Evolutionary conservation across 2,797 vertebrate genomes (phyloP).

Genomic region (Parotocinclus haroldoi): DNA sequence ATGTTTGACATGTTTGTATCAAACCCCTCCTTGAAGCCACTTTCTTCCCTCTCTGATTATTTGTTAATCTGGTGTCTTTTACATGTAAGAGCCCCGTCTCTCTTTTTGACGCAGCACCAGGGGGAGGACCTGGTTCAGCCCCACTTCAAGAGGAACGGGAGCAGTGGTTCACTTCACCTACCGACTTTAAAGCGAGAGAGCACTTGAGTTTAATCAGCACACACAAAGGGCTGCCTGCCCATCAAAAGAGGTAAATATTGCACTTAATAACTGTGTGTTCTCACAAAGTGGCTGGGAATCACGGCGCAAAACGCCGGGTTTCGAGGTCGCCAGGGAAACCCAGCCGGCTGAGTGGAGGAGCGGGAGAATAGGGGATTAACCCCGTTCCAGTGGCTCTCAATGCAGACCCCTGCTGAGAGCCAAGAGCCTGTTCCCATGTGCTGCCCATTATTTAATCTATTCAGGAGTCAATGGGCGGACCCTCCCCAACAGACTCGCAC

Average conservation of each 20-base stretch:
- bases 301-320: slow-evolving; percentile 63
- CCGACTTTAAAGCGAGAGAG: slow-evolving; percentile 35
- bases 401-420: slow-evolving; percentile 49
- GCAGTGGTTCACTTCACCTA: slow-evolving; percentile 8
- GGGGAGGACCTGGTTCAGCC: not conserved
- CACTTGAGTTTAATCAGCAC: slow-evolving; percentile 50
- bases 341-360: slow-evolving; percentile 63
- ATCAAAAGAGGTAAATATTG: slow-evolving; percentile 72
- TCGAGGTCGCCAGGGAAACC: slow-evolving; percentile 63
- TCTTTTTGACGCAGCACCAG: not conserved
- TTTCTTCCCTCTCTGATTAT: not conserved
- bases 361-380: slow-evolving; percentile 76
- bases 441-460: slow-evolving; percentile 50
- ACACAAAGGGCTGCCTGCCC: slow-evolving; percentile 51
- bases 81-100: not conserved
- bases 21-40: not conserved
- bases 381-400: slow-evolving; percentile 71
- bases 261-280: slow-evolving; percentile 67
- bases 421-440: slow-evolving; percentile 61
- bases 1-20: not conserved
- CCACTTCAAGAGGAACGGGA: not conserved
- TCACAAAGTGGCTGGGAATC: slow-evolving; percentile 61
- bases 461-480: slow-evolving; percentile 46
- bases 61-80: slow-evolving; percentile 2
- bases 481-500: slow-evolving; percentile 21